These are phyloP conservation scores for Phodopus roborovskii DNA, from an alignment of 2,113 vertebrate species.

Conservation along the genomic window DNA sequence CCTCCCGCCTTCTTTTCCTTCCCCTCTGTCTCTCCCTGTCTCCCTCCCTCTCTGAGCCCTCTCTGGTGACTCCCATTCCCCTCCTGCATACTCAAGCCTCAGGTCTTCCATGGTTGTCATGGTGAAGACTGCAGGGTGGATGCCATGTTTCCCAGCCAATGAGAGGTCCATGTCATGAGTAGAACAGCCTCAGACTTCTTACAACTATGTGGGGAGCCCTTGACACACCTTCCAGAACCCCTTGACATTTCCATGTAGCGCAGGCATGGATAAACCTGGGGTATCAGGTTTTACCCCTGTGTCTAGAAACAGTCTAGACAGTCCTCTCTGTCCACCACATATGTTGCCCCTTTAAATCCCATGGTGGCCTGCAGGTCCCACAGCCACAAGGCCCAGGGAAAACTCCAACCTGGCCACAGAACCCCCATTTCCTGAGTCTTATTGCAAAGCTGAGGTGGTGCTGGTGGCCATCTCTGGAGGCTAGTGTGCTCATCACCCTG, in stretches of 20 bases:
- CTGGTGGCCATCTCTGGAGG: background rate
- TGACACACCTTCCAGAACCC: background rate
- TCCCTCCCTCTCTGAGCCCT: background rate
- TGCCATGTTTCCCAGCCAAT: background rate
- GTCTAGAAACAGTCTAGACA: background rate
- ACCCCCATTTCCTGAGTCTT: background rate
- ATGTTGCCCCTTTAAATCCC: background rate
- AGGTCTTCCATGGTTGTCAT: no score
- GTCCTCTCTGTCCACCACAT: background rate
- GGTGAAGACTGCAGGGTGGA: background rate
- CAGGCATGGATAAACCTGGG: no score
- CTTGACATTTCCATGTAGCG: background rate
- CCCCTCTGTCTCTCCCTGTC: background rate
- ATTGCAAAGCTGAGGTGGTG: background rate
- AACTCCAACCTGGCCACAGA: background rate
- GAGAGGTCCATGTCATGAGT: background rate
- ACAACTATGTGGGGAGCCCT: background rate
- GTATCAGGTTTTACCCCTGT: background rate
- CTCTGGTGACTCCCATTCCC: background rate
- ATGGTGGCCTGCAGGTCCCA: background rate
- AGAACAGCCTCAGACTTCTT: background rate
- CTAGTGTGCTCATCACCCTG: background rate
- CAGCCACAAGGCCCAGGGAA: no score
- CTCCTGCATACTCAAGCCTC: background rate
- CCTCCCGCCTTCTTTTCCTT: background rate